These are phyloP conservation scores for Zapornia atra DNA, from an alignment of 2,113 vertebrate genomes.

Conservation along the genomic window DNA sequence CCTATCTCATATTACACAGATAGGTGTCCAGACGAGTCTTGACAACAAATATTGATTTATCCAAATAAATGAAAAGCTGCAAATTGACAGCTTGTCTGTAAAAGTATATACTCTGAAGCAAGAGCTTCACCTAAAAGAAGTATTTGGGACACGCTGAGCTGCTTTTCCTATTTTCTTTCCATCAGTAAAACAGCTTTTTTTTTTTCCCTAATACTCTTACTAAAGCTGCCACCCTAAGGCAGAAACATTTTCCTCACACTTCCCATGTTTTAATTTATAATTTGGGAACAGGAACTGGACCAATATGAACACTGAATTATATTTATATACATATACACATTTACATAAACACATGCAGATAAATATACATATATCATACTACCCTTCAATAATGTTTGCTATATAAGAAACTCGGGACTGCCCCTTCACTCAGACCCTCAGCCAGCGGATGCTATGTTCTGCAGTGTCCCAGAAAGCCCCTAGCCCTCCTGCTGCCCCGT, in stretches of 20 bases:
- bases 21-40: no score
- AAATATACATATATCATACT: neutral
- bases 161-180: neutral
- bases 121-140: neutral
- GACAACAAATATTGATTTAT: no score
- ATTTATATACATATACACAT: neutral
- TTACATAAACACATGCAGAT: neutral
- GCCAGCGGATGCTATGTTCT: neutral
- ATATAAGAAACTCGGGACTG: neutral
- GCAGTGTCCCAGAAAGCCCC: neutral
- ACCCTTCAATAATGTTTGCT: neutral
- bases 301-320: neutral
- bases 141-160: neutral
- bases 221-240: neutral
- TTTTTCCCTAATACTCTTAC: neutral
- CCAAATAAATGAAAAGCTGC: neutral
- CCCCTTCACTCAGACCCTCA: neutral
- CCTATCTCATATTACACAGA: no score
- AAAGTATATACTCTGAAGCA: neutral
- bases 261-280: neutral
- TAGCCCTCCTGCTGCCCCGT: neutral
- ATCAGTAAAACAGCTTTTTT: neutral
- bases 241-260: neutral
- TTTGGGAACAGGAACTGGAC: neutral
- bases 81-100: neutral